Conservation (phyloP, 2,113 vertebrate genomes). For the Thermophis baileyi region DNA sequence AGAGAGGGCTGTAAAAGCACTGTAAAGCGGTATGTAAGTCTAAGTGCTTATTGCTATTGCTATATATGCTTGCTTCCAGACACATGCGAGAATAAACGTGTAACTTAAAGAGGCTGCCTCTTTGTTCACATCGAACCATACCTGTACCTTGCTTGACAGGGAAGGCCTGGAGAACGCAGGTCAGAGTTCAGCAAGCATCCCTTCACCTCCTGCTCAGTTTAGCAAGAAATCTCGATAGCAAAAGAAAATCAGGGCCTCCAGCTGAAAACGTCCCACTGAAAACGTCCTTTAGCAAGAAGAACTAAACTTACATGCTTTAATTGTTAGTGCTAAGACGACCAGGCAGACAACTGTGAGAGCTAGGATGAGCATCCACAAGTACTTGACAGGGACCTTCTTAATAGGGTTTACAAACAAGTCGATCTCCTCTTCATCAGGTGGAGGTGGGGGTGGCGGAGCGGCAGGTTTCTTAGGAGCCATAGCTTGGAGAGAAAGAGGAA, state of each 20-base stretch:
- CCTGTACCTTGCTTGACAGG: no score
- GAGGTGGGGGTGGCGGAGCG: not conserved
- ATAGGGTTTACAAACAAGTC: not conserved
- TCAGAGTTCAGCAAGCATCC: no score
- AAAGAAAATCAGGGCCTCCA: no score
- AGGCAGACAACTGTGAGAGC: not conserved
- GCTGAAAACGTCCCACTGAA: no score
- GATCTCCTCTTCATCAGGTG: not conserved
- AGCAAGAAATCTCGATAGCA: no score
- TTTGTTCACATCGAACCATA: no score
- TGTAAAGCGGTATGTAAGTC: no score
- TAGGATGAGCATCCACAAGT: not conserved
- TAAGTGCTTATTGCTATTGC: no score
- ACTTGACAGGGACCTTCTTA: not conserved
- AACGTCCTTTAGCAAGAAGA: not conserved
- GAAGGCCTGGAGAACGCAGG: no score
- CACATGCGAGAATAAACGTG: not conserved
- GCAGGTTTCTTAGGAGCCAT: not conserved
- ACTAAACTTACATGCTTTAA: not conserved
- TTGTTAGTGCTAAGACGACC: fast-evolving
- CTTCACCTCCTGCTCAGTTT: not conserved
- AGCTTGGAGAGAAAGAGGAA: not conserved
- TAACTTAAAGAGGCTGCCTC: not conserved
- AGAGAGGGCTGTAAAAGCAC: no score
- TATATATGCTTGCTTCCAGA: not conserved